phyloP scores from a whole-genome alignment of 2,888 invertebrate genomes.

The Scaeva pyrastri region DNA sequence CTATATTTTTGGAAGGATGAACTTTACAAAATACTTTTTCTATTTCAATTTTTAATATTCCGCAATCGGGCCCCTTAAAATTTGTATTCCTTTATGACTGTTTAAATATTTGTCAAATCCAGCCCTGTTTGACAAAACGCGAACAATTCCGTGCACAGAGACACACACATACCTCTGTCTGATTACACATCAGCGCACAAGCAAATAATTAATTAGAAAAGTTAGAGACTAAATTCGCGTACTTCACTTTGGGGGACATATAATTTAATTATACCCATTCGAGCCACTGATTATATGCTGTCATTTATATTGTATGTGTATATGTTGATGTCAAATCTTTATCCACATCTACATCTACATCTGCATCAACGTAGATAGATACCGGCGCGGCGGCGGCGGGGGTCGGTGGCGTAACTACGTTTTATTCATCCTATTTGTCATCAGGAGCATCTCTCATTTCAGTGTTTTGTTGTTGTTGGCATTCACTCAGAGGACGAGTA shows the following conservation, averaged over 20 bases:
- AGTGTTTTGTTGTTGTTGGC: background rate
- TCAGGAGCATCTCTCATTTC: background rate
- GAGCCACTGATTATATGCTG: constrained; percentile 43
- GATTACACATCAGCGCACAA: constrained; percentile 38
- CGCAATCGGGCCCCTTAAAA: no score
- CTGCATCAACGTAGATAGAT: no score
- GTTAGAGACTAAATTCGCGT: constrained; percentile 57
- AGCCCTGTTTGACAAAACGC: background rate
- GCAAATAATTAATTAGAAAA: constrained; percentile 66
- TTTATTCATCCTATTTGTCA: constrained; percentile 30
- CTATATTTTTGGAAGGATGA: no score
- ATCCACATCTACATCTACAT: no score
- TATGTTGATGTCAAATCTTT: no score
- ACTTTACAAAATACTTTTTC: no score
- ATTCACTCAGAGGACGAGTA: background rate
- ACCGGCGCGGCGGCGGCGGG: no score
- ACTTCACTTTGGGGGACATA: constrained; percentile 52
- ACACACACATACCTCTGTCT: background rate
- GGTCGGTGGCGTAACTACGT: background rate
- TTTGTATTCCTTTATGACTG: background rate
- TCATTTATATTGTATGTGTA: background rate
- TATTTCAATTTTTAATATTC: no score
- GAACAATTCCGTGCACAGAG: background rate
- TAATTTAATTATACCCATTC: constrained; percentile 69
- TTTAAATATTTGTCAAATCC: background rate